Evolutionary conservation across 2,797 vertebrate species (phyloP).

Genomic region (Chromis chromis): DNA sequence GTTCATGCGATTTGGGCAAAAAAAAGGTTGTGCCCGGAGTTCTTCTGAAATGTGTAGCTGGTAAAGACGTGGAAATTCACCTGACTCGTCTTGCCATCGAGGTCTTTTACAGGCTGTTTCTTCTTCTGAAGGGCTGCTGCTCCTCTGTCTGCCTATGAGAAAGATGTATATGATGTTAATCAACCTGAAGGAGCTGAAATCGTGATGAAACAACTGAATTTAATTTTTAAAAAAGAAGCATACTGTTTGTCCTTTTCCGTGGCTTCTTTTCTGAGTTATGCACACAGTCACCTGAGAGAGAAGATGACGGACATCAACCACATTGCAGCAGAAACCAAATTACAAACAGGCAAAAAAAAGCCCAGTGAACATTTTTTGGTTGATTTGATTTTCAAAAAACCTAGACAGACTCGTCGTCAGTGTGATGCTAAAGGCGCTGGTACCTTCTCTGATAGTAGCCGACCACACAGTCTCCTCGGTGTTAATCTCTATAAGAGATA

Average conservation of each 20-base stretch:
- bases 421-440: conserved; percentile 1
- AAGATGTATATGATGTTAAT: not conserved
- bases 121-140: conserved; percentile 78
- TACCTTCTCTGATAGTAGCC: conserved; percentile 88
- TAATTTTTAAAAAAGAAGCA: conserved; percentile 40
- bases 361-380: too few species aligned
- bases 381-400: too few species aligned
- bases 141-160: conserved; percentile 72
- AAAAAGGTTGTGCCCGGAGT: not conserved
- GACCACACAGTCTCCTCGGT: conserved; percentile 87
- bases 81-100: conserved; percentile 75
- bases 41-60: not conserved
- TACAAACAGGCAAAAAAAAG: not conserved
- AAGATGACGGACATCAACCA: not conserved
- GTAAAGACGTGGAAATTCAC: conserved; percentile 59
- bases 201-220: not conserved
- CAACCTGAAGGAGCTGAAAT: conserved; percentile 4
- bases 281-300: conserved; percentile 84
- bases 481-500: conserved; percentile 85
- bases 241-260: conserved; percentile 76
- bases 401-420: not conserved
- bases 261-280: conserved; percentile 74
- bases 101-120: conserved; percentile 80
- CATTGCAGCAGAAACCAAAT: not conserved
- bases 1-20: not conserved